Conservation (phyloP, 2,888 invertebrate species). For the Apoda limacodes region DNA sequence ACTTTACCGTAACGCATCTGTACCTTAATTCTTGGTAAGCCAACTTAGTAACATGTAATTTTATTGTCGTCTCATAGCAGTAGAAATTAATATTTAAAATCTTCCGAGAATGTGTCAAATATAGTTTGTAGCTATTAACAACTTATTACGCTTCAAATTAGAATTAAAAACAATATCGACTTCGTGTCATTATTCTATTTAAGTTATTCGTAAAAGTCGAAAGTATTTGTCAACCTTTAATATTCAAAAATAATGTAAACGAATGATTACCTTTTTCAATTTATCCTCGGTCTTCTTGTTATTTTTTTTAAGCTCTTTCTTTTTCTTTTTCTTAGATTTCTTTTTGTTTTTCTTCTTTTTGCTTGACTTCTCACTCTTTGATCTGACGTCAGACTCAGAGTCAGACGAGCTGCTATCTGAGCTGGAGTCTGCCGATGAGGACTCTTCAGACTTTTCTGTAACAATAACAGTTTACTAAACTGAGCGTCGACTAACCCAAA, state of each 20-base stretch:
- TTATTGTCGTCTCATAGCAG: no score
- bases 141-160: no score
- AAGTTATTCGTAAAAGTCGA: conserved; percentile 3
- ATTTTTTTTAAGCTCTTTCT: conserved; percentile 52
- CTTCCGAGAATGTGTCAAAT: no score
- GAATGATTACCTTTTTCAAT: conserved; percentile 54
- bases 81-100: no score
- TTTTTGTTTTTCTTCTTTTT: conserved; percentile 67
- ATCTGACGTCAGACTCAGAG: conserved; percentile 41
- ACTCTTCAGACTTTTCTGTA: conserved; percentile 32
- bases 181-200: no score
- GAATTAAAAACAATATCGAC: no score
- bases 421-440: conserved; percentile 40
- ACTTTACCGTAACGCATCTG: no score
- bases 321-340: conserved; percentile 55
- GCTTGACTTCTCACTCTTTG: conserved; percentile 58
- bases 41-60: no score
- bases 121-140: no score
- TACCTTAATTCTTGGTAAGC: no score
- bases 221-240: neutral
- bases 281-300: conserved; percentile 67
- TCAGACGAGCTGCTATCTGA: conserved; percentile 52
- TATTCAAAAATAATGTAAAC: conserved; percentile 3
- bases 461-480: conserved; percentile 12
- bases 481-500: conserved; percentile 1